Evolutionary conservation across 1,140 invertebrate genomes (phyloP), one percentile per base, ranked within the genome.

Genomic region (Lordiphosa stackelbergi): DNA sequence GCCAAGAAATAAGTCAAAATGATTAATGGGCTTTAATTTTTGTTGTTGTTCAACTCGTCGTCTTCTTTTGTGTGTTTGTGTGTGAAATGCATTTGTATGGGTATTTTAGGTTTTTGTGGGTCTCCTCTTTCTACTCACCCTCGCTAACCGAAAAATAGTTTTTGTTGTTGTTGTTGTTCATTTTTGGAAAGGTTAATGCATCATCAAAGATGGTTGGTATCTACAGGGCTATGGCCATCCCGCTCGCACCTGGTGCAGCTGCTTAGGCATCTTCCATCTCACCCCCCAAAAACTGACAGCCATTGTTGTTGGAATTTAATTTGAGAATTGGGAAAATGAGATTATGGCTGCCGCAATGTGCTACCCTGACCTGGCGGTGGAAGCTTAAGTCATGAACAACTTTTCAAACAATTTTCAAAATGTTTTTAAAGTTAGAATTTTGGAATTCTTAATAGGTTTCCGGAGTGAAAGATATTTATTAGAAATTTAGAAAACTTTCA

Each of bases 21-120:
- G 83, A 85, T 85, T 85, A 85, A 85, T 85, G 83, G 83, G 48
- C 65, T 54, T 83, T 84, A 84, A 77, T 83, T 83, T 83, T 83
- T 83, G 75, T 83, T 69, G 36, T 68, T 62, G 51, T 62, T 52
- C 34, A 16, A 53, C 24, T 42, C 58, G 41, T 46, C 51, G 47
- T 40, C 56, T 46, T 46, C 24, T 31, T 34, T 12, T 31, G 24
- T 46, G 11, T 31, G 24, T 31, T 0, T 31, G 28, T 8, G 28
- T 24, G 43, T 43, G 22, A 36, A 49, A 10, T 48, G 58, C 46
- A 46, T 45, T 38, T 60, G 51, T 54, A 37, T 38, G 52, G 40
- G 40, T 42, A 10, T 41, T 40, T 41, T 28, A 51, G 12, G 13
- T 35, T 38, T 4, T 45, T 24, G 37, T 53, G 35, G 8, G 43